These are phyloP conservation scores for Lamellibrachia satsuma DNA, from an alignment of 2,888 invertebrate species.

Conservation along the genomic window DNA sequence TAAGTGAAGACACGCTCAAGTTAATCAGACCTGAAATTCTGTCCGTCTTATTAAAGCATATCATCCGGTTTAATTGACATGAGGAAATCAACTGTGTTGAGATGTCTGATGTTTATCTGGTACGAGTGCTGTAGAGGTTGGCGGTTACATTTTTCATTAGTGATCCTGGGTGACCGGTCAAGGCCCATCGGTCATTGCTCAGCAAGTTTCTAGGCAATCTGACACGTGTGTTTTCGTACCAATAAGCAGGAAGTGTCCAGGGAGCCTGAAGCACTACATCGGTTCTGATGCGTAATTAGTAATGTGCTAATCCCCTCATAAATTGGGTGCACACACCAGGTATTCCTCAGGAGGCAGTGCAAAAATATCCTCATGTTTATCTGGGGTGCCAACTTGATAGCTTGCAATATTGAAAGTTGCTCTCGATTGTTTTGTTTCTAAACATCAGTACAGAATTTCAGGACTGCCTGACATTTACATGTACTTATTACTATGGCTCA, in stretches of 20 bases:
- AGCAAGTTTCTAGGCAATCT: background rate
- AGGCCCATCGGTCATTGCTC: background rate
- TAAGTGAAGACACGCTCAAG: background rate
- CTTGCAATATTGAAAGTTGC: conserved; percentile 13
- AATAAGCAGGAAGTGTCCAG: background rate
- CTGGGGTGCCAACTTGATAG: background rate
- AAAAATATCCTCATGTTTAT: background rate
- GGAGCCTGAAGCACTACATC: background rate
- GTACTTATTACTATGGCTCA: background rate
- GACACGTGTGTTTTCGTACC: background rate
- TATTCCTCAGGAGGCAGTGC: background rate
- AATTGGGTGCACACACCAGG: background rate
- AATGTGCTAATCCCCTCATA: conserved; percentile 13
- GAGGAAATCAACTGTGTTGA: background rate
- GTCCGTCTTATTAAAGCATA: background rate
- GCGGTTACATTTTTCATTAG: background rate
- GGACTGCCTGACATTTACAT: background rate
- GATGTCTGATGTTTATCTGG: background rate
- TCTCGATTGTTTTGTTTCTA: background rate
- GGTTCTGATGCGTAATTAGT: background rate
- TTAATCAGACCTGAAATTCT: background rate
- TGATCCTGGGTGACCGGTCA: background rate
- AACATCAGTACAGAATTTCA: background rate
- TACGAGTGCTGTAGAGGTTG: background rate
- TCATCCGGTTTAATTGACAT: background rate